Conservation (phyloP, 92 coral and sea anemone species). For the Hydrozoanthus gracilis region DNA sequence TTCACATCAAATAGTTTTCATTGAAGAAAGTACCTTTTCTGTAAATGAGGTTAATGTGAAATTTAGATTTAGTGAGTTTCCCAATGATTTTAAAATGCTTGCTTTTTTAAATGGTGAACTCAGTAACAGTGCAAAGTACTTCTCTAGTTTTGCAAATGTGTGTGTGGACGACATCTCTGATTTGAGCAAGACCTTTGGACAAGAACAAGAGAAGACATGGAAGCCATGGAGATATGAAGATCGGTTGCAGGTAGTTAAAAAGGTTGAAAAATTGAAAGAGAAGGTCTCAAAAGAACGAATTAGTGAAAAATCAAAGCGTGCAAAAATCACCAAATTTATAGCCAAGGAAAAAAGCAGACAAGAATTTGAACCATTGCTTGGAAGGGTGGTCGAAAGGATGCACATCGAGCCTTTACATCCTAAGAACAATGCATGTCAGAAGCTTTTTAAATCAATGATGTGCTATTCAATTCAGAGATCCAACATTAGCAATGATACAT, state of each 20-base stretch:
- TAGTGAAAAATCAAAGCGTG: slow-evolving; percentile 47
- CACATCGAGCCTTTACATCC: slow-evolving; percentile 75
- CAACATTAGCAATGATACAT: slow-evolving; percentile 22
- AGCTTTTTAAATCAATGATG: slow-evolving; percentile 49
- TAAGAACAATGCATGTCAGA: slow-evolving; percentile 79
- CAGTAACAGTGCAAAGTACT: slow-evolving; percentile 59
- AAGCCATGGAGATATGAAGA: slow-evolving; percentile 67
- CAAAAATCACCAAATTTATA: slow-evolving; percentile 56
- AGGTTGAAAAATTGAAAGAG: slow-evolving; percentile 48
- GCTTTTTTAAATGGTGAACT: slow-evolving; percentile 68
- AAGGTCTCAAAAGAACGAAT: slow-evolving; percentile 34
- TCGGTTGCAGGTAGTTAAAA: slow-evolving; percentile 52
- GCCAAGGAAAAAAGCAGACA: slow-evolving; percentile 59
- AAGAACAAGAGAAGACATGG: slow-evolving; percentile 26
- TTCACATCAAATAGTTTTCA: slow-evolving; percentile 32
- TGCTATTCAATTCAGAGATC: slow-evolving; percentile 53
- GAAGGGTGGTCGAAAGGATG: slow-evolving; percentile 56
- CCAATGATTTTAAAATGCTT: slow-evolving; percentile 78
- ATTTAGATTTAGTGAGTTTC: slow-evolving; percentile 60
- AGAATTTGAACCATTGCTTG: slow-evolving; percentile 74
- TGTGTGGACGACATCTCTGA: slow-evolving; percentile 33
- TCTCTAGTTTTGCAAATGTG: slow-evolving; percentile 76
- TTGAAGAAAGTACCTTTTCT: slow-evolving; percentile 48
- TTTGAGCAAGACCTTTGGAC: slow-evolving; percentile 59
- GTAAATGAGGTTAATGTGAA: slow-evolving; percentile 48